Percentiles rank a stretch among this genome's conserved stretches.
Evolutionary conservation across 2,797 vertebrate species (phyloP).

Genomic region (Chlorospingus semifuscus): DNA sequence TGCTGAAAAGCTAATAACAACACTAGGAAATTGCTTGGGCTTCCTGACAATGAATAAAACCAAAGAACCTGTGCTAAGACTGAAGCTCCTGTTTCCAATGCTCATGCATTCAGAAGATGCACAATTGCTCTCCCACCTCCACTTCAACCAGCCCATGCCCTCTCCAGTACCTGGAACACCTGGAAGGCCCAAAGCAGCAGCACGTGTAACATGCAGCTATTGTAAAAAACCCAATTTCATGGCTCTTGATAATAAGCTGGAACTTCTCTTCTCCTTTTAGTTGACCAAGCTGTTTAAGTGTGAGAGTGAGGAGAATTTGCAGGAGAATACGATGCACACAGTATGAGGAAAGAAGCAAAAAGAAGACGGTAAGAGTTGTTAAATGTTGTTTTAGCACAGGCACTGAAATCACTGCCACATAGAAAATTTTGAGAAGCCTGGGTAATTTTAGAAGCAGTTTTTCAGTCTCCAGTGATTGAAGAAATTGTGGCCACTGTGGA

Average conservation of each 20-base stretch:
- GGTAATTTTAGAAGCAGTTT: background rate
- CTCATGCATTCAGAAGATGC: background rate
- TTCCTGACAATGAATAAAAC: background rate
- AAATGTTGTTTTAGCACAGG: background rate
- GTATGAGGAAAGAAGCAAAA: background rate
- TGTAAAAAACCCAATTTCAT: background rate
- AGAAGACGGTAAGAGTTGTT: background rate
- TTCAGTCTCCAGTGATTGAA: background rate
- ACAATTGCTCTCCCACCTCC: background rate
- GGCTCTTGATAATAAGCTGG: background rate
- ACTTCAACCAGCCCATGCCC: background rate
- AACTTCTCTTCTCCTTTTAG: background rate
- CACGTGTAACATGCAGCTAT: background rate
- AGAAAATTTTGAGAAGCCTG: background rate
- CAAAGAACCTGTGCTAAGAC: background rate
- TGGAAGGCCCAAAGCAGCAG: background rate
- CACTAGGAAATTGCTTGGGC: background rate
- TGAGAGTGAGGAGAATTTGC: background rate
- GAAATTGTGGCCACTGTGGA: background rate
- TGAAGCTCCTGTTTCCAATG: background rate
- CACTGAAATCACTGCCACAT: background rate
- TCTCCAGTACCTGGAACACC: background rate
- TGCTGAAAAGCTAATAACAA: background rate
- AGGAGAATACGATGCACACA: fast-evolving
- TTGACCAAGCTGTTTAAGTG: background rate